Conservation (phyloP, 2,888 invertebrate genomes). For the Cenopis cana region DNA sequence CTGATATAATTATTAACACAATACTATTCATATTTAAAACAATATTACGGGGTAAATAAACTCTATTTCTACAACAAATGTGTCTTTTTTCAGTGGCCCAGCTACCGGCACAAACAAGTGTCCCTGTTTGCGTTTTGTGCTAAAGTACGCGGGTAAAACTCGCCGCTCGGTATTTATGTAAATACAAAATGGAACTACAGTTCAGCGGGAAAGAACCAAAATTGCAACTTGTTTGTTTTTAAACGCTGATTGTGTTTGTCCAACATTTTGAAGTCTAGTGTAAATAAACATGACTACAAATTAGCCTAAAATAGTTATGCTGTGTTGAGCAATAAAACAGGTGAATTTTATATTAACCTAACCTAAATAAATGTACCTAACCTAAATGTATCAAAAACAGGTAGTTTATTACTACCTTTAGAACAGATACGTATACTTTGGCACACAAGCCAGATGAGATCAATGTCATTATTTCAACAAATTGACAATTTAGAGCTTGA, state of each 20-base stretch:
- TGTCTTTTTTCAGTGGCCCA: slow-evolving; percentile 11
- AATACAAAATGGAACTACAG: slow-evolving; percentile 73
- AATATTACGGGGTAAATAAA: background rate
- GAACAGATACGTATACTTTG: background rate
- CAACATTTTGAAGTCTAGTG: background rate
- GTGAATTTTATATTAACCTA: background rate
- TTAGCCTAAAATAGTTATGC: background rate
- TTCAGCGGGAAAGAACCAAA: slow-evolving; percentile 66
- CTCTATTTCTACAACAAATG: background rate
- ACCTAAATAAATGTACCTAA: background rate
- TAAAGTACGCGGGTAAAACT: slow-evolving; percentile 51
- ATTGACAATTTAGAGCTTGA: background rate
- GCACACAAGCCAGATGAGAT: background rate
- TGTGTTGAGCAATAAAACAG: background rate
- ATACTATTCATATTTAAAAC: background rate
- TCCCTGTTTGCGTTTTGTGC: slow-evolving; percentile 44
- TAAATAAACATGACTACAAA: background rate
- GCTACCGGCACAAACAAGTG: slow-evolving; percentile 55
- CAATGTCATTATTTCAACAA: too few species aligned
- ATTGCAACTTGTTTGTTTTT: slow-evolving; percentile 67
- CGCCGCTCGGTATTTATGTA: slow-evolving; percentile 70
- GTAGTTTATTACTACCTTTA: background rate
- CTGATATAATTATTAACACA: background rate
- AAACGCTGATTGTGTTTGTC: slow-evolving; percentile 55
- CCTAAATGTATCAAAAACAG: background rate